phyloP scores from a whole-genome alignment of 92 coral and sea anemone genomes.

The Parazoanthus swiftii region DNA sequence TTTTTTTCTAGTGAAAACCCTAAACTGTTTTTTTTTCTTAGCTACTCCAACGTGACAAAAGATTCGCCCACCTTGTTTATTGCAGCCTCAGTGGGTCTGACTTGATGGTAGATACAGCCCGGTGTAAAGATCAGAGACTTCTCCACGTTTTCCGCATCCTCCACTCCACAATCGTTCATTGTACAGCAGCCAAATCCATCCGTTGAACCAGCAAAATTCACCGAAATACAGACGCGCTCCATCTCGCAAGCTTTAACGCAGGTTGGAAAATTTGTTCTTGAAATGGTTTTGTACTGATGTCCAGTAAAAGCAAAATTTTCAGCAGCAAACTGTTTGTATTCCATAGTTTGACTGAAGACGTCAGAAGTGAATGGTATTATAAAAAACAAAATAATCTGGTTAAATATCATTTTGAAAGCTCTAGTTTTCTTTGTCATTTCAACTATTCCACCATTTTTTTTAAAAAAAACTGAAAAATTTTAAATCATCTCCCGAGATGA shows the following conservation, averaged over 20 bases:
- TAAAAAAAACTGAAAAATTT: too few relatives aligned
- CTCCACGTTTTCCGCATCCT: background rate
- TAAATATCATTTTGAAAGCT: too few relatives aligned
- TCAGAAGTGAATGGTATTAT: background rate
- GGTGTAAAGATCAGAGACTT: background rate
- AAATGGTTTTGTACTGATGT: background rate
- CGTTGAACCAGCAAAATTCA: background rate
- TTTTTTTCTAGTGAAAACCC: too few relatives aligned
- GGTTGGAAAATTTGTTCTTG: background rate
- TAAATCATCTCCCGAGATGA: too few relatives aligned
- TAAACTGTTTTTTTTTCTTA: too few relatives aligned
- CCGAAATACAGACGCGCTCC: background rate
- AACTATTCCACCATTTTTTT: too few relatives aligned
- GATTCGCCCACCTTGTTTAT: background rate
- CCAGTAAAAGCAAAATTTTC: background rate
- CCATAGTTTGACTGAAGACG: background rate
- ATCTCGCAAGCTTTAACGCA: background rate
- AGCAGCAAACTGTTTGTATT: background rate
- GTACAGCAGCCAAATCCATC: background rate
- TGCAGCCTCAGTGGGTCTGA: background rate
- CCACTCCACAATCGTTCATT: background rate
- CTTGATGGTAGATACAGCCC: background rate
- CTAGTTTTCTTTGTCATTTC: background rate
- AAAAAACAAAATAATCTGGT: background rate
- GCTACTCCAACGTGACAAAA: too few relatives aligned